Evolutionary conservation across 2,888 invertebrate genomes (phyloP).

Genomic region (Lucinisca nassula): DNA sequence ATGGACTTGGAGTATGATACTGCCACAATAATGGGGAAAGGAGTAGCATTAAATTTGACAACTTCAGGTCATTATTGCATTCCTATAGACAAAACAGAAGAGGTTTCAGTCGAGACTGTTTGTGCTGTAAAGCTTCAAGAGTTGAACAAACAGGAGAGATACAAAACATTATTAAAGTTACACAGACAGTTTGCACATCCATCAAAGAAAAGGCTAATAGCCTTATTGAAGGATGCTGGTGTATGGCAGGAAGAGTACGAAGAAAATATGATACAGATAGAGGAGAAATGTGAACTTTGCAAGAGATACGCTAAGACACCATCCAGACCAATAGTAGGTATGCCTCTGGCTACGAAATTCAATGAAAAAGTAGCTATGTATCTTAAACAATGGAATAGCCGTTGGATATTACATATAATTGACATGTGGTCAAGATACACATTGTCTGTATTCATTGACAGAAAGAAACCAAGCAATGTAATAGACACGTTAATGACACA

Average conservation of each 20-base stretch:
- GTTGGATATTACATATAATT: constrained; percentile 61
- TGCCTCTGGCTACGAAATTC: constrained; percentile 32
- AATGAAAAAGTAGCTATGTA: constrained; percentile 63
- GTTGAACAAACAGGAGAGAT: neutral
- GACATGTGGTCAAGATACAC: constrained; percentile 59
- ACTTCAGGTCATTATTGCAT: constrained; percentile 60
- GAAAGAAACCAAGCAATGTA: constrained; percentile 43
- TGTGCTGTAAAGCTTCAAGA: neutral
- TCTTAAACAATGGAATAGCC: constrained; percentile 52
- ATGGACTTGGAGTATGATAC: constrained; percentile 60
- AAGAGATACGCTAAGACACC: constrained; percentile 19
- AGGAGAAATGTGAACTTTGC: constrained; percentile 38
- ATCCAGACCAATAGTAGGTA: constrained; percentile 23
- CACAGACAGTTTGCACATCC: constrained; percentile 48
- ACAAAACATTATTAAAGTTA: neutral
- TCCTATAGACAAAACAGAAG: constrained; percentile 39
- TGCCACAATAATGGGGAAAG: constrained; percentile 37
- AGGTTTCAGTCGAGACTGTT: neutral
- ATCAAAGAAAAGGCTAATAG: constrained; percentile 22
- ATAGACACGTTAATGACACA: constrained; percentile 55
- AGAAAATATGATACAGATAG: neutral
- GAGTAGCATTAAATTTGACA: constrained; percentile 46
- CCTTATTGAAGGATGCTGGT: constrained; percentile 42
- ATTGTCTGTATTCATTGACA: constrained; percentile 35
- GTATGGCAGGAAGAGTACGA: constrained; percentile 17